Evolutionary conservation across 2,888 invertebrate species (phyloP).

Genomic region (Pomacea canaliculata): DNA sequence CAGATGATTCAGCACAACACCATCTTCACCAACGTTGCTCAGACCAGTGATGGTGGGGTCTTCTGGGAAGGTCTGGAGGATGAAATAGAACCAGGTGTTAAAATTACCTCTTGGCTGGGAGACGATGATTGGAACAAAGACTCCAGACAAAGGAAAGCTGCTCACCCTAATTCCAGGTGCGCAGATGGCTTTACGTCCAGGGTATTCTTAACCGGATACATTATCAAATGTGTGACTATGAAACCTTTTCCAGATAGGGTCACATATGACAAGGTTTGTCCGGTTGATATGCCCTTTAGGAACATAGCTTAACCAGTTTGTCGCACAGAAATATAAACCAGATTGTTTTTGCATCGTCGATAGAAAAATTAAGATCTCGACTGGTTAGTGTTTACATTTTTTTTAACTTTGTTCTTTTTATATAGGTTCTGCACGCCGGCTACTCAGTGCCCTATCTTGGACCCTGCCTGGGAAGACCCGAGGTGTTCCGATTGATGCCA

Average conservation of each 20-base stretch:
- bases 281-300: no score
- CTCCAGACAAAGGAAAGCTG: conserved; percentile 77
- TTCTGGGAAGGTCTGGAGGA: conserved; percentile 99
- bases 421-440: conserved; percentile 93
- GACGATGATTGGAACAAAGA: conserved; percentile 70
- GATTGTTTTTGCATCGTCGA: no score
- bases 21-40: conserved; percentile 97
- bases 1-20: conserved; percentile 90
- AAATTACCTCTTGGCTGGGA: conserved; percentile 67
- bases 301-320: no score
- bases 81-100: conserved; percentile 69
- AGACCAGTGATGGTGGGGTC: conserved; percentile 94
- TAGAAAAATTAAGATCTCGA: no score
- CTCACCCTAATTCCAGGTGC: conserved; percentile 96
- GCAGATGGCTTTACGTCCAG: not conserved
- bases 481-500: conserved; percentile 95
- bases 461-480: conserved; percentile 92
- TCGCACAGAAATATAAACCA: no score
- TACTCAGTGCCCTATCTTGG: conserved; percentile 93
- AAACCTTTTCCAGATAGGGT: no score
- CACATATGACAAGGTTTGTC: no score
- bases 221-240: no score
- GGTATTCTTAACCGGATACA: no score
- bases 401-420: no score
- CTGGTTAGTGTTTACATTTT: no score